Evolutionary conservation across 1,140 invertebrate genomes (phyloP).

Genomic region (Hylaeus volcanicus): DNA sequence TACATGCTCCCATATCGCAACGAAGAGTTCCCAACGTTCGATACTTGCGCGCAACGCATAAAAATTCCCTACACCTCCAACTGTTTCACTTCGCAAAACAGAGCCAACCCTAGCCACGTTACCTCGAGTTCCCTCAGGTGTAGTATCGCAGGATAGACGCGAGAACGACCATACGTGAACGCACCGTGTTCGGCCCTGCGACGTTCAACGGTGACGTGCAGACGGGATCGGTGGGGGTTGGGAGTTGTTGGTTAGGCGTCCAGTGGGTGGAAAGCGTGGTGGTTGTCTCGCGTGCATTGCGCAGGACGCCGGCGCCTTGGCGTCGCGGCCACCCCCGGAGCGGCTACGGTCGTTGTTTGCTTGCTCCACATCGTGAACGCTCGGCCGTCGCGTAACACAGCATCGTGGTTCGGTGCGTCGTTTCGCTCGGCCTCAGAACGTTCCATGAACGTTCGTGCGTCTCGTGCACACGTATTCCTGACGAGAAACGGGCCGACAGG

Average conservation of each 20-base stretch:
- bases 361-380: conserved; percentile 40
- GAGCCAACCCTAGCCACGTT: no score
- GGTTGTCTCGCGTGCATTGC: conserved; percentile 51
- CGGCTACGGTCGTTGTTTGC: conserved; percentile 56
- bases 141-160: no score
- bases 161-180: no score
- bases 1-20: no score
- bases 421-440: background rate
- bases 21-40: no score
- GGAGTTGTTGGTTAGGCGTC: background rate
- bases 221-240: background rate
- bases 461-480: background rate
- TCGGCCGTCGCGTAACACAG: conserved; percentile 19
- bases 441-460: background rate
- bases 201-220: background rate
- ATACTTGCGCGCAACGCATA: no score
- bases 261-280: conserved; percentile 39
- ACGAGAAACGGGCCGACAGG: background rate
- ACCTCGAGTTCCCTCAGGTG: no score
- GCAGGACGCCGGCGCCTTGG: conserved; percentile 60
- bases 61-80: no score
- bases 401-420: conserved; percentile 11
- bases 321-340: conserved; percentile 47
- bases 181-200: conserved; percentile 13
- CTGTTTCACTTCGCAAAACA: no score